Percentiles rank a stretch among this genome's conserved stretches.
phyloP scores from a whole-genome alignment of 2,888 invertebrate genomes.

The Parnassius apollo region DNA sequence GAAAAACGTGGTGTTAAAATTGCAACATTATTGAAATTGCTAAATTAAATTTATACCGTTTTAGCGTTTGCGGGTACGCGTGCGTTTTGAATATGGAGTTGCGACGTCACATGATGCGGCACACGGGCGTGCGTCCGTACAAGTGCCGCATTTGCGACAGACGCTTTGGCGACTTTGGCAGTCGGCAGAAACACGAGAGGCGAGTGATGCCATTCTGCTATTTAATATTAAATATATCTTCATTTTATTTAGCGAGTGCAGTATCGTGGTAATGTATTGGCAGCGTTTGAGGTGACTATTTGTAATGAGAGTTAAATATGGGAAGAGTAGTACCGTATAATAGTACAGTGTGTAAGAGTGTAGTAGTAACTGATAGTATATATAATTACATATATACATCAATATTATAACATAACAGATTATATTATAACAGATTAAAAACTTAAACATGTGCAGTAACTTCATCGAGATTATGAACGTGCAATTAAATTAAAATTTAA shows the following conservation, averaged over 20 bases:
- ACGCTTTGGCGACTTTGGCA: constrained; percentile 72
- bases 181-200: constrained; percentile 75
- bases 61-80: constrained; percentile 55
- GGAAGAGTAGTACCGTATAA: neutral
- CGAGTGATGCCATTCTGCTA: constrained; percentile 37
- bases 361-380: too few species aligned
- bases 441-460: too few species aligned
- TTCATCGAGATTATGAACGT: too few species aligned
- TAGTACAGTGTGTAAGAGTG: too few species aligned
- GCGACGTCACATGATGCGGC: constrained; percentile 72
- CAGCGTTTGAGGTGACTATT: constrained; percentile 11
- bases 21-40: neutral
- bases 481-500: too few species aligned
- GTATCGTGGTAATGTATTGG: neutral
- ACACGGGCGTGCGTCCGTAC: constrained; percentile 71
- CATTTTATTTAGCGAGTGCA: neutral
- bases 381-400: too few species aligned
- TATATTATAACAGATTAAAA: too few species aligned
- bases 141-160: constrained; percentile 73
- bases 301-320: neutral
- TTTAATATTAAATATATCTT: too few species aligned
- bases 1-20: neutral
- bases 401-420: too few species aligned
- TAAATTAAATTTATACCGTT: constrained; percentile 2
- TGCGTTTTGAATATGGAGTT: constrained; percentile 56